A percentile compares a stretch with the other conserved stretches of the same genome.
Conservation (phyloP, 2,113 vertebrate species). For the Oreocharis arfaki region DNA sequence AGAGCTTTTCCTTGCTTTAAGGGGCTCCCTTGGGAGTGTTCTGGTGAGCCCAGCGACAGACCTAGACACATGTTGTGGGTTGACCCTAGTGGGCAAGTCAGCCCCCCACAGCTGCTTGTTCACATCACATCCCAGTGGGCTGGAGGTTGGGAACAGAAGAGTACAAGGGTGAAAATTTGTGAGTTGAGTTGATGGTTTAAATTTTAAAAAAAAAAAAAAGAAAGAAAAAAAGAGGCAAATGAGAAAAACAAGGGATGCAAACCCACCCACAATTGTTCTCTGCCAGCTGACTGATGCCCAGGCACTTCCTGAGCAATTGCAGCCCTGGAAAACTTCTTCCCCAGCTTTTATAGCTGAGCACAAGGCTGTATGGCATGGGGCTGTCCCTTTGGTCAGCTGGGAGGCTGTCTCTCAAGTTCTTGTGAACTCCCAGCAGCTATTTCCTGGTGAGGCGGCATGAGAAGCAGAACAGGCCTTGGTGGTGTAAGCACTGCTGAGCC, state of each 20-base stretch:
- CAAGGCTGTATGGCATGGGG: accelerated
- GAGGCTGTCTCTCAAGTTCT: neutral
- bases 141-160: neutral
- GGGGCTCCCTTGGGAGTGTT: neutral
- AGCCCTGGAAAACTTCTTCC: neutral
- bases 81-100: neutral
- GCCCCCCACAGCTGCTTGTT: neutral
- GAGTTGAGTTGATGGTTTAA: neutral
- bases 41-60: neutral
- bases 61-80: accelerated
- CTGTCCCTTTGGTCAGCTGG: neutral
- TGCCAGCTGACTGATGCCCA: accelerated
- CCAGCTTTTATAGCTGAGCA: neutral
- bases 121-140: neutral
- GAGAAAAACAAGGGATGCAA: neutral
- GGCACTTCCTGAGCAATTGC: neutral
- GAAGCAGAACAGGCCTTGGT: neutral
- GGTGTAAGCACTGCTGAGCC: neutral
- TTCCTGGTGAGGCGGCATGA: neutral
- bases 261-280: neutral
- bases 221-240: neutral
- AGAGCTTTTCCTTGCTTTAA: no score
- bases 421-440: neutral
- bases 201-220: no score
- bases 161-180: neutral